phyloP scores from a whole-genome alignment of 2,113 vertebrate species.

The Apteryx owenii region DNA sequence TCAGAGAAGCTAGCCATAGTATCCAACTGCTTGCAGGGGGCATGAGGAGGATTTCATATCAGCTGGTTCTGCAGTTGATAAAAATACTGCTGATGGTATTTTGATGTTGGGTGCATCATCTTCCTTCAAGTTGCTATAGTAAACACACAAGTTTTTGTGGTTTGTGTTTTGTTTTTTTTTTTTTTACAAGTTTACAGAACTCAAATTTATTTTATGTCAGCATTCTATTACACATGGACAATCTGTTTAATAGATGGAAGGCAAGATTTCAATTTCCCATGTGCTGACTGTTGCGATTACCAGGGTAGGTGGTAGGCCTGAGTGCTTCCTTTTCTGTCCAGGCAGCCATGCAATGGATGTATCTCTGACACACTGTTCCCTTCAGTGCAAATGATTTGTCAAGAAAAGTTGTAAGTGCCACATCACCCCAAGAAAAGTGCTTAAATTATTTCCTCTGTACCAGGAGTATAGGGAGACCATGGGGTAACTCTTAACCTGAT shows the following conservation, averaged over 20 bases:
- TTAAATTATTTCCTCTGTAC: background rate
- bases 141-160: background rate
- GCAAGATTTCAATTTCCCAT: background rate
- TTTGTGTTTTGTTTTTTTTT: background rate
- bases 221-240: accelerated
- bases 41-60: background rate
- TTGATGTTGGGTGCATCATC: background rate
- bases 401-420: background rate
- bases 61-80: background rate
- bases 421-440: background rate
- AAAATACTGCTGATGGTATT: background rate
- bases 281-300: background rate
- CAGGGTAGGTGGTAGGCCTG: accelerated
- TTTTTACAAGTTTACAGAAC: background rate
- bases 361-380: background rate
- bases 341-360: accelerated
- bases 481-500: background rate
- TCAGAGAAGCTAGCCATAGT: background rate
- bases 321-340: background rate
- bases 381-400: background rate
- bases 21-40: background rate
- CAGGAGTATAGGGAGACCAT: background rate
- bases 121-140: accelerated
- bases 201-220: background rate
- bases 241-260: background rate